Evolutionary conservation across 1,140 invertebrate species (phyloP).

Genomic region (Drosophila bifasciata): DNA sequence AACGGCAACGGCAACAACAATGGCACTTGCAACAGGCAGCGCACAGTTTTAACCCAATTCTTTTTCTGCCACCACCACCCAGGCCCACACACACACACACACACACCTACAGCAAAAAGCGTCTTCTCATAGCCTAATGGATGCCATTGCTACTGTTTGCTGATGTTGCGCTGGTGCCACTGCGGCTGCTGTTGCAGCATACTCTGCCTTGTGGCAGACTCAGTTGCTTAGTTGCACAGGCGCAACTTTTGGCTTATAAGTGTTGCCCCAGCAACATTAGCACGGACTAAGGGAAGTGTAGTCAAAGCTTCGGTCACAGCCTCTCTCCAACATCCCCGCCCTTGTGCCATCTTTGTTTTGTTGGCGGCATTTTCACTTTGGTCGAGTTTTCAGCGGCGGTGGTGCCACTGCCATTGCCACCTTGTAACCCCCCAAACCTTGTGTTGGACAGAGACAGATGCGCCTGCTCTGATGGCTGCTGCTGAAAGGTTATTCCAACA

Average conservation of each 20-base stretch:
- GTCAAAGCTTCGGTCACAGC: too few relatives aligned
- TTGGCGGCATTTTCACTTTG: conserved; percentile 53
- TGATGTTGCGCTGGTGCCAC: conserved; percentile 2
- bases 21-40: conserved; percentile 1
- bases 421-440: conserved; percentile 58
- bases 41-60: conserved; percentile 63
- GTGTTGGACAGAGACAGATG: conserved; percentile 49
- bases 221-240: conserved; percentile 40
- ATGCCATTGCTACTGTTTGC: conserved; percentile 60
- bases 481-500: conserved; percentile 42
- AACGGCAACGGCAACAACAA: conserved; percentile 6
- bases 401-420: conserved; percentile 51
- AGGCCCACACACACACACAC: too few relatives aligned
- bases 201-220: too few relatives aligned
- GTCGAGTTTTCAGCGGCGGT: conserved; percentile 15
- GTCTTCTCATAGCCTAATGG: conserved; percentile 79
- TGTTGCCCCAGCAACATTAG: too few relatives aligned
- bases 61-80: conserved; percentile 35
- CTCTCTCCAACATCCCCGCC: not conserved
- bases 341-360: conserved; percentile 24
- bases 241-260: too few relatives aligned
- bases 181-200: conserved; percentile 22
- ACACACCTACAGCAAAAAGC: conserved; percentile 53
- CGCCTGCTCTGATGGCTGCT: conserved; percentile 49
- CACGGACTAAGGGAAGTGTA: too few relatives aligned